Base-by-base conservation (phyloP, 2,888 invertebrate genomes). In the Aphidius colemani region DNA sequence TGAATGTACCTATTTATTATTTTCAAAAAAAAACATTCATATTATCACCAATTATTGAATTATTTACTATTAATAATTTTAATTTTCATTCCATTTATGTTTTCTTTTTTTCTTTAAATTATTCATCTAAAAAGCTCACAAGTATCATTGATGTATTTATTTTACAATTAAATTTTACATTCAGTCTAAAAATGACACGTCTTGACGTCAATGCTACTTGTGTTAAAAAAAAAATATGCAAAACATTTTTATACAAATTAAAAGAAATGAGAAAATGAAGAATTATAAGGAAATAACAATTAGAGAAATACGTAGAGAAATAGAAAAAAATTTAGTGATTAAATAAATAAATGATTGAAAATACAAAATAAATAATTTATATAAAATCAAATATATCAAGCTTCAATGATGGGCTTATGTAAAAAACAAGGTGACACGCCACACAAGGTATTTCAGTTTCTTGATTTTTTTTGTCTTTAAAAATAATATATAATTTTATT, bases 1-100 rank as follows among this genome's bases (percentile, higher is more conserved):
- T 61, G 94, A 91, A 82, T 95, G 95, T 63, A 95, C 95, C 85
- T 84, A 73, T 53, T 45, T 61, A 48, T n/a, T 18, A 43, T 18
- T 18, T 18, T 18, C 2, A 2, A 1, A 18, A 18, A 18, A 18
- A 18, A 18, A 18, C 13, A 18, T 18, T 18, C 2, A 18, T 18
- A 18, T 18, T 18, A 18, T 18, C 13, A 18, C 2, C 13, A 18
- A 18, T 18, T 18, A 18, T 18, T 18, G 1, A 18, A 2, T 1
- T 18, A 2, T 18, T 18, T 18, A 18, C 13, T 18, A 18, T 18
- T 18, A 18, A 18, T 18, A 18, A 2, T 18, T 18, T 18, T 9
- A 51, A 41, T 46, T 39, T 11, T 55, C 13, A 11, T 7, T n/a
- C 10, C 13, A 7, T 11, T 18, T 10, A 13, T 39, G 7, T 4